Evolutionary conservation across 2,113 vertebrate genomes (phyloP).

Genomic region (Nesogale talazaci): DNA sequence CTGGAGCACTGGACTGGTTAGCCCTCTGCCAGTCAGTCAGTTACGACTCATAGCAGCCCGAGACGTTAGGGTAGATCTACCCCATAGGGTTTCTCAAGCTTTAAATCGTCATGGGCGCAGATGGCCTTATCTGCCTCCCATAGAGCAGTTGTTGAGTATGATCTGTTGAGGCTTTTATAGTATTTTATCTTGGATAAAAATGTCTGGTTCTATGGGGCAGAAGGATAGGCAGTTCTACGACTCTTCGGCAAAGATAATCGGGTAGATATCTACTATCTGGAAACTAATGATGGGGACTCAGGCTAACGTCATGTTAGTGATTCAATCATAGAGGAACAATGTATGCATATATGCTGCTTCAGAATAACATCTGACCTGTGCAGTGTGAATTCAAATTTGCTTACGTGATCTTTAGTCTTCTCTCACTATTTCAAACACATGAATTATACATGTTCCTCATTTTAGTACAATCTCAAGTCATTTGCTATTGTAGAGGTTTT

Average conservation of each 20-base stretch:
- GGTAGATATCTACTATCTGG: neutral
- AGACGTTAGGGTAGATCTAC: too few species aligned
- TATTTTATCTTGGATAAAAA: neutral
- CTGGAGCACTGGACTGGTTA: neutral
- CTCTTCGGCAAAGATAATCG: neutral
- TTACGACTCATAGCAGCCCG: too few species aligned
- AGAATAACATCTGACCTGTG: slow-evolving; percentile 10
- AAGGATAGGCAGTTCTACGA: neutral
- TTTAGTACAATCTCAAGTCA: neutral
- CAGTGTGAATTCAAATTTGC: slow-evolving; percentile 36
- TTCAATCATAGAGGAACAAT: neutral
- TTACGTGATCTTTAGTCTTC: neutral
- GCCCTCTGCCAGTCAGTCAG: too few species aligned
- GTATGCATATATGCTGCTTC: neutral
- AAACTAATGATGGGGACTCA: slow-evolving; percentile 22
- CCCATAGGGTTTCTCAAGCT: too few species aligned
- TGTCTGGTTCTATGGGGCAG: neutral
- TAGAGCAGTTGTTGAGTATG: too few species aligned
- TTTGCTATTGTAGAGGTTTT: slow-evolving; percentile 60
- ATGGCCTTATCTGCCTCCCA: too few species aligned
- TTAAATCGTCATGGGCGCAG: too few species aligned
- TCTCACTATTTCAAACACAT: slow-evolving; percentile 28
- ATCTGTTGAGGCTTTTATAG: too few species aligned
- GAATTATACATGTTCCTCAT: slow-evolving; percentile 47
- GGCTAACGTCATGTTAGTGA: neutral